Base-by-base conservation (phyloP, 2,797 vertebrate genomes). In the Todus mexicanus region DNA sequence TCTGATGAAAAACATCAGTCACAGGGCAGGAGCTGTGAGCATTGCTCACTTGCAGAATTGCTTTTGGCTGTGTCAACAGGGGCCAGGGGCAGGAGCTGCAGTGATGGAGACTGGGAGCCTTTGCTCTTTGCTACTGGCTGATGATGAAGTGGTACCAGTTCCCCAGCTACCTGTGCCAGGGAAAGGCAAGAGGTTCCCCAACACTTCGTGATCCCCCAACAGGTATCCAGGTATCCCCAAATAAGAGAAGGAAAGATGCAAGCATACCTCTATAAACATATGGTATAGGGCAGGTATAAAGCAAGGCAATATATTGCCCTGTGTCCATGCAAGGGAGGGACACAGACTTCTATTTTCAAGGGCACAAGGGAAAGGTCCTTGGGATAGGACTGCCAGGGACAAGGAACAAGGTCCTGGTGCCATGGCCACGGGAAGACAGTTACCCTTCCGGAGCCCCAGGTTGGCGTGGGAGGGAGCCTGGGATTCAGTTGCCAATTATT, bases 351-450 rank as follows among this genome's bases (percentile, higher is more conserved):
- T 54, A 0, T 26, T 84, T 26, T 50, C n/a, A 63, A 72, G 10
- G 37, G 11, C 47, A 33, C 0, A 73, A 84, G 65, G 37, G 26
- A 76, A 77, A 74, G 14, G 25, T 69, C 54, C 35, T 42, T 72
- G 57, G 15, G 25, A 31, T 33, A 8, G 20, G 42, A 29, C 10
- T 2, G 2, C 7, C 5, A 23, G 7, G 7, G 26, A 6, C 48
- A 74, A 56, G 16, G 25, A 11, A 40, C 2, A 10, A 69, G 17
- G 19, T 47, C 40, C 27, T 68, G 12, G 15, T 12, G 4, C 60
- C 17, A 1, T 2, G 1, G 4, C 60, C 17, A 1, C 2, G 1
- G 51, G 21, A 70, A 29, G 11, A 80, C 25, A 7, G 12, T 33
- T 63, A 45, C 35, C 22, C 11, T 54, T 47, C 53, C 11, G 15